Conservation (phyloP, 2,797 vertebrate genomes). For the Fundulus diaphanus region DNA sequence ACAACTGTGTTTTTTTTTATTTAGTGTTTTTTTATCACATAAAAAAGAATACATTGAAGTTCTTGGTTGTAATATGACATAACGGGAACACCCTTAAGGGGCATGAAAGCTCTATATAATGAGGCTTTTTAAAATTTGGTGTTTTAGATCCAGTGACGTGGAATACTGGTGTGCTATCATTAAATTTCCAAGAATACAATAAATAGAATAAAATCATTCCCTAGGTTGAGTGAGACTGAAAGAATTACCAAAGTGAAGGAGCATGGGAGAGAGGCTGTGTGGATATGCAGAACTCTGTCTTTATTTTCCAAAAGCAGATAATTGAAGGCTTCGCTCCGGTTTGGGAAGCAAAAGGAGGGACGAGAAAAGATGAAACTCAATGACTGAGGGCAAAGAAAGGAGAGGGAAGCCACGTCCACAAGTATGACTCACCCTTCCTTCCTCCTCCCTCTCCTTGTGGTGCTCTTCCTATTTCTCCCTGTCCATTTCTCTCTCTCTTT, state of each 20-base stretch:
- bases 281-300: constrained; percentile 25
- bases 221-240: constrained; percentile 13
- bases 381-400: constrained; percentile 20
- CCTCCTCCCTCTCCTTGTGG: constrained; percentile 42
- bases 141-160: not conserved
- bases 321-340: constrained; percentile 69
- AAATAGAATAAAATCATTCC: constrained; percentile 49
- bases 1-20: not conserved
- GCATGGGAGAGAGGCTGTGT: not conserved
- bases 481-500: constrained; percentile 26
- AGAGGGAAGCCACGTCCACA: constrained; percentile 74
- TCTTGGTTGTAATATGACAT: not conserved
- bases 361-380: constrained; percentile 20
- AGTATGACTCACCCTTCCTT: constrained; percentile 67
- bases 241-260: not conserved
- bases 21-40: not conserved
- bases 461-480: constrained; percentile 45
- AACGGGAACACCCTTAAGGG: not conserved
- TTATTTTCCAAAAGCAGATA: constrained; percentile 52
- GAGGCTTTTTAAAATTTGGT: not conserved
- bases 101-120: not conserved
- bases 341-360: constrained; percentile 45
- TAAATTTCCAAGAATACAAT: not conserved
- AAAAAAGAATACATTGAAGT: not conserved
- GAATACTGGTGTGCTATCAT: not conserved